Percentiles rank a stretch among this genome's conserved stretches.
Evolutionary conservation across 2,888 invertebrate genomes (phyloP).

Genomic region (Clostera curtula): DNA sequence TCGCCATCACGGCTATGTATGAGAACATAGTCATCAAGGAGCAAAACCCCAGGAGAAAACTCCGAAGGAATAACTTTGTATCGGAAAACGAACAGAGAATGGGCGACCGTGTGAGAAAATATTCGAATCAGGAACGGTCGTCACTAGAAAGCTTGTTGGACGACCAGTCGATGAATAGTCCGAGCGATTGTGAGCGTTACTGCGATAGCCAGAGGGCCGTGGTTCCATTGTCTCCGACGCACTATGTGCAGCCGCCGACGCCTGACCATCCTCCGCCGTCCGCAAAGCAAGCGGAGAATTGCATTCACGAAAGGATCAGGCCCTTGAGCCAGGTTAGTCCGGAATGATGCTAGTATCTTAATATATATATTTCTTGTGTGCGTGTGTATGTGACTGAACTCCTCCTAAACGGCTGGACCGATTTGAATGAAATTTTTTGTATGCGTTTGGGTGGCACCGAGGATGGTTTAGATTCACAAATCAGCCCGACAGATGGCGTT

Average conservation of each 20-base stretch:
- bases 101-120: conserved; percentile 58
- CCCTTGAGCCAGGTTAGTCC: conserved; percentile 91
- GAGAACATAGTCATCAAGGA: conserved; percentile 82
- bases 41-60: conserved; percentile 82
- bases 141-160: conserved; percentile 77
- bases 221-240: conserved; percentile 89
- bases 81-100: conserved; percentile 76
- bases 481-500: too few relatives aligned
- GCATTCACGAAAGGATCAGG: conserved; percentile 92
- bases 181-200: conserved; percentile 62
- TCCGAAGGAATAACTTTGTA: conserved; percentile 75
- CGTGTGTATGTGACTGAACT: too few relatives aligned
- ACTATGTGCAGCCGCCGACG: conserved; percentile 93
- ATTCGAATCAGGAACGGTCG: conserved; percentile 70
- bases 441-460: too few relatives aligned
- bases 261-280: conserved; percentile 96
- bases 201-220: conserved; percentile 57
- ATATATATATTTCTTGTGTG: conserved; percentile 9
- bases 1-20: conserved; percentile 83
- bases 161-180: conserved; percentile 71
- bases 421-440: too few relatives aligned
- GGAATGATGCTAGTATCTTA: conserved; percentile 25
- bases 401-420: too few relatives aligned
- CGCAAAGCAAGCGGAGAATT: conserved; percentile 89
- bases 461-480: too few relatives aligned